These are phyloP conservation scores for Sternarchorhynchus goeldii DNA, from an alignment of 2,797 vertebrate species.

Conservation along the genomic window DNA sequence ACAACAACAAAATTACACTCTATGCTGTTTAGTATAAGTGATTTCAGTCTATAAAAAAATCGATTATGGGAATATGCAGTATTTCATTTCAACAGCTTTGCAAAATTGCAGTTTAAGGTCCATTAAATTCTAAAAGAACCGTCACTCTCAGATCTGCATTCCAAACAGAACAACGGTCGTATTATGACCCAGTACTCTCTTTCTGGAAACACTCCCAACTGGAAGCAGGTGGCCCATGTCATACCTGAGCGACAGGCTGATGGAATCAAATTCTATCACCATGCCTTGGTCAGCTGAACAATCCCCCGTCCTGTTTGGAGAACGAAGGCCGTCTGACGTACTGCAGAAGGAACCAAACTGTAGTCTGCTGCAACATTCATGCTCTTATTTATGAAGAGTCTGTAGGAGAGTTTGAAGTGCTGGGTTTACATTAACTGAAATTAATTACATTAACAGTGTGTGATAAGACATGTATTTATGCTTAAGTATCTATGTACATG, in stretches of 20 bases:
- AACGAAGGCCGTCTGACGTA: conserved; percentile 7
- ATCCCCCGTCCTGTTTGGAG: conserved; percentile 30
- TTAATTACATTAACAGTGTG: too few relatives aligned
- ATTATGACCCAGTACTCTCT: conserved; percentile 47
- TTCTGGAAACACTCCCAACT: conserved; percentile 52
- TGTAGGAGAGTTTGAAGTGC: too few relatives aligned
- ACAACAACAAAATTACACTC: conserved; percentile 5
- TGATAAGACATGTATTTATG: too few relatives aligned
- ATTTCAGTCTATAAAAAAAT: conserved; percentile 27
- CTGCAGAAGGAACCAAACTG: conserved; percentile 2
- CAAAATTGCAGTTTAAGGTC: conserved; percentile 37
- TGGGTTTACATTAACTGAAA: too few relatives aligned
- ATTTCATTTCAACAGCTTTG: conserved; percentile 47
- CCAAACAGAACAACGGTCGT: conserved; percentile 34
- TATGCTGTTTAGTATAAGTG: conserved; percentile 17
- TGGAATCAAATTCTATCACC: conserved; percentile 52
- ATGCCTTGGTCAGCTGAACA: conserved; percentile 19
- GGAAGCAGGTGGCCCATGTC: conserved; percentile 47
- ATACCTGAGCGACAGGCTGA: conserved; percentile 54
- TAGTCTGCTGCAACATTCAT: neutral
- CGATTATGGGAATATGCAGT: conserved; percentile 43
- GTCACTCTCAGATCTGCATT: conserved; percentile 44
- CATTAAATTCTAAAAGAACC: conserved; percentile 46
- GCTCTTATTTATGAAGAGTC: conserved; percentile 1
- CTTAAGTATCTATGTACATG: too few relatives aligned